These are phyloP conservation scores for Caenorhabditis uteleia DNA, from an alignment of 2,888 invertebrate genomes.

Conservation along the genomic window DNA sequence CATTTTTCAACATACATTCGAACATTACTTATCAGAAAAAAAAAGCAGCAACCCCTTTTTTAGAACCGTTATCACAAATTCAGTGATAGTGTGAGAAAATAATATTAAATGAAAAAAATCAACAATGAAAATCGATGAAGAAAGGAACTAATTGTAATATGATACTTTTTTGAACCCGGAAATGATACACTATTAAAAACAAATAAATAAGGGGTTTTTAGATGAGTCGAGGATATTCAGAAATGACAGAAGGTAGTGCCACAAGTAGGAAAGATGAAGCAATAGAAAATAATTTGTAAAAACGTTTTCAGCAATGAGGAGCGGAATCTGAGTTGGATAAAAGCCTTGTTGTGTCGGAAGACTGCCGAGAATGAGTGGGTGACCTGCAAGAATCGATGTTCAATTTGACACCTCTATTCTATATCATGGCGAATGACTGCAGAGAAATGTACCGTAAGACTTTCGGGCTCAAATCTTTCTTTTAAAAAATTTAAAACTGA, in stretches of 20 bases:
- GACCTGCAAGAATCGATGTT: constrained; percentile 13
- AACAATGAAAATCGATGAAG: background rate
- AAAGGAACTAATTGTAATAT: background rate
- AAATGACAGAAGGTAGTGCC: too few relatives aligned
- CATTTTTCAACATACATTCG: background rate
- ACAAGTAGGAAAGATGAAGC: background rate
- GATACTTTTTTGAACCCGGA: background rate
- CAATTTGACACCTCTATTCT: too few relatives aligned
- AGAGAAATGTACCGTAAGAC: background rate
- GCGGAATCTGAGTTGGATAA: constrained; percentile 23
- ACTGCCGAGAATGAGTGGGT: constrained; percentile 40
- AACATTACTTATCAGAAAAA: background rate
- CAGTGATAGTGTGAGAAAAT: background rate
- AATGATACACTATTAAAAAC: constrained; percentile 1
- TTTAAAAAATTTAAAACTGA: constrained; percentile 6
- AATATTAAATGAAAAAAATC: background rate
- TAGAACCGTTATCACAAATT: background rate
- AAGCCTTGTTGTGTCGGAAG: constrained; percentile 47
- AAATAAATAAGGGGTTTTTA: background rate
- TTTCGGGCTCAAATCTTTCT: background rate
- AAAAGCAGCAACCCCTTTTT: background rate
- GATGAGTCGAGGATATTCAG: too few relatives aligned
- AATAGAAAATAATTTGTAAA: background rate
- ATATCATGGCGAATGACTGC: too few relatives aligned
- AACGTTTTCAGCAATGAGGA: constrained; percentile 17